Conservation (phyloP, 2,113 vertebrate species). For the Bos taurus region ARS-UCD2.0 NC_037328.1:58610501-58611000, state of each 20-base stretch:
- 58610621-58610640: not conserved
- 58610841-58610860: conserved; percentile 21
- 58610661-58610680: not conserved
- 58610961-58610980: conserved; percentile 19
- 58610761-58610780: not conserved
- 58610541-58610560: not conserved
- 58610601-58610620: not conserved
- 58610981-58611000: conserved; percentile 6
- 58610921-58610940: conserved; percentile 30
- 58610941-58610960: conserved; percentile 14
- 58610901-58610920: conserved; percentile 20
- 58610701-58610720: not conserved
- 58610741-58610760: not conserved
- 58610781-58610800: not conserved
- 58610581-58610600: not conserved
- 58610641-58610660: not conserved
- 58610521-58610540: not conserved
- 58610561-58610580: not conserved
- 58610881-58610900: conserved; percentile 13
- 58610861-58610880: not conserved
- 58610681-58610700: not conserved
- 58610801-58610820: not conserved
- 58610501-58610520: not conserved
- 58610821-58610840: not conserved
- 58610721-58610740: not conserved